A percentile compares a stretch with the other conserved stretches of the same genome.
Conservation (phyloP, 2,797 vertebrate genomes). For the Typhlichthys subterraneus region DNA sequence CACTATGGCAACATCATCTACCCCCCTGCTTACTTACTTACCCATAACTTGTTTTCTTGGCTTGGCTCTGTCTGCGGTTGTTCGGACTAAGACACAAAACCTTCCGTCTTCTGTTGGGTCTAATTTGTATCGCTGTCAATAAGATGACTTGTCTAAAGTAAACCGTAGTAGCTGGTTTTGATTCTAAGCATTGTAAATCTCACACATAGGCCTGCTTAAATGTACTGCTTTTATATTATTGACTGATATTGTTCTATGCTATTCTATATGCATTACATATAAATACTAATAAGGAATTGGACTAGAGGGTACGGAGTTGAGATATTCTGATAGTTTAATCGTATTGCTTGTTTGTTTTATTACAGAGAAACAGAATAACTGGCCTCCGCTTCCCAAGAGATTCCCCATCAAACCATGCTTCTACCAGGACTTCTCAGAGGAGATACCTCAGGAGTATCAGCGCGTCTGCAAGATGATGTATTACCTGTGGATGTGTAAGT, state of each 20-base stretch:
- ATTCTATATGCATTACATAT: no score
- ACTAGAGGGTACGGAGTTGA: no score
- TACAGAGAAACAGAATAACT: constrained; percentile 91
- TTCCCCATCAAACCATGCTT: constrained; percentile 95
- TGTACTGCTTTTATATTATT: no score
- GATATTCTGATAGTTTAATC: no score
- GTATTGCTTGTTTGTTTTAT: constrained; percentile 10
- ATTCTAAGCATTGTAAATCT: no score
- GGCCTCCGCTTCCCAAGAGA: constrained; percentile 89
- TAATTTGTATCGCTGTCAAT: no score
- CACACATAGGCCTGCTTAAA: no score
- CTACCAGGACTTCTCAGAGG: constrained; percentile 93
- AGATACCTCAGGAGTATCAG: constrained; percentile 89
- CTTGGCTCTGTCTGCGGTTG: neutral
- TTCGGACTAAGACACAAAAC: neutral
- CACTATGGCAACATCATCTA: constrained; percentile 17
- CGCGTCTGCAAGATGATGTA: constrained; percentile 95
- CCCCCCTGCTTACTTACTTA: neutral
- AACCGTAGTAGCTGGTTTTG: no score
- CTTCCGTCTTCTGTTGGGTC: neutral
- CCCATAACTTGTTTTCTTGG: neutral
- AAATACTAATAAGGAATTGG: no score
- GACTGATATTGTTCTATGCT: no score
- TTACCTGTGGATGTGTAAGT: constrained; percentile 97
- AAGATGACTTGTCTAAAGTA: no score